These are phyloP conservation scores for Bellardia bayeri DNA, from an alignment of 2,888 invertebrate species.

Conservation along the genomic window DNA sequence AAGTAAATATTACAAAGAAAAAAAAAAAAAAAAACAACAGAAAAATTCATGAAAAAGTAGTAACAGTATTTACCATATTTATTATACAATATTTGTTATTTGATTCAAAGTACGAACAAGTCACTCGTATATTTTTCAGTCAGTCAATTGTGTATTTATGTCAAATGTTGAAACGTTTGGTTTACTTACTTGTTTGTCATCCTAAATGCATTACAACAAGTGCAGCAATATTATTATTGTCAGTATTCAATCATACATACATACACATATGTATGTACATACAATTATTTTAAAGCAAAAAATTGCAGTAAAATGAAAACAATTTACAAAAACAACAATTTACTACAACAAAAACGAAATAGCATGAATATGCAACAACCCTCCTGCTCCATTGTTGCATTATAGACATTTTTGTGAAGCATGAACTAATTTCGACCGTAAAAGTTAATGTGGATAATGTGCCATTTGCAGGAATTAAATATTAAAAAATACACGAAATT, in stretches of 20 bases:
- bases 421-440: slow-evolving; percentile 54
- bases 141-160: slow-evolving; percentile 61
- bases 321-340: slow-evolving; percentile 11
- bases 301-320: neutral
- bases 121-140: slow-evolving; percentile 23
- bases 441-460: slow-evolving; percentile 67
- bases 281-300: neutral
- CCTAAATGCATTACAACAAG: slow-evolving; percentile 60
- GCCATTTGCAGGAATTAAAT: slow-evolving; percentile 65
- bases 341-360: slow-evolving; percentile 4
- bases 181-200: slow-evolving; percentile 61
- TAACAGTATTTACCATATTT: slow-evolving; percentile 57
- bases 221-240: slow-evolving; percentile 54
- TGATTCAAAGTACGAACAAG: slow-evolving; percentile 36
- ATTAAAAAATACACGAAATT: slow-evolving; percentile 63
- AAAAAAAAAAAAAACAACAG: slow-evolving; percentile 10
- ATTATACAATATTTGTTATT: slow-evolving; percentile 57
- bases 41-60: slow-evolving; percentile 30
- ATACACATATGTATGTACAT: neutral
- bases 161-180: slow-evolving; percentile 38
- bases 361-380: slow-evolving; percentile 8
- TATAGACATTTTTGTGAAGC: slow-evolving; percentile 31
- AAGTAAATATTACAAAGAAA: slow-evolving; percentile 34
- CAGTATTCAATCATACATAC: slow-evolving; percentile 53
- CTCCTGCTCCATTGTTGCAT: neutral